Conservation (phyloP, 2,113 vertebrate species). For the Acinonyx jubatus region DNA sequence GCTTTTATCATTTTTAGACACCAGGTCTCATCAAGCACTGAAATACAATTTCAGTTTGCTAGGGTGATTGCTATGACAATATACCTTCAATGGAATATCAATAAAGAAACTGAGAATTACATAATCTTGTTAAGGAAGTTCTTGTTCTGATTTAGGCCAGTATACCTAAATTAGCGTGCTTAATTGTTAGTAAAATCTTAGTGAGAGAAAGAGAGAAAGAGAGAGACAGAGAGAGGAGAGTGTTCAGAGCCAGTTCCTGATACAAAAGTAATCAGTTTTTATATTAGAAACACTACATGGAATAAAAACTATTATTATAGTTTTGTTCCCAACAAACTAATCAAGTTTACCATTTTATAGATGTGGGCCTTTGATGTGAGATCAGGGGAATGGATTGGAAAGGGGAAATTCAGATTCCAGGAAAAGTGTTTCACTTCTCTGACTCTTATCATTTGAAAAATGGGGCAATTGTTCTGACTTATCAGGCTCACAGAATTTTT, state of each 20-base stretch:
- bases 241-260: conserved; percentile 4
- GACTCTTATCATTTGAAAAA: conserved; percentile 33
- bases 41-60: conserved; percentile 62
- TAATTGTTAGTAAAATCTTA: not conserved
- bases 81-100: not conserved
- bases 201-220: too few species aligned
- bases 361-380: not conserved
- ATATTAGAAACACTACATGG: not conserved
- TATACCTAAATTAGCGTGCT: not conserved
- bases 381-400: not conserved
- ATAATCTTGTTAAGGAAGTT: not conserved
- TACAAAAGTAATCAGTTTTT: not conserved
- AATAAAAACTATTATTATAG: not conserved
- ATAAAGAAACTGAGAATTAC: not conserved
- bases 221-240: too few species aligned
- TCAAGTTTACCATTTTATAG: not conserved
- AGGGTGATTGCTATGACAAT: not conserved
- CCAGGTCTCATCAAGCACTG: not conserved
- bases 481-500: not conserved
- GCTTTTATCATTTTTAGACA: conserved; percentile 50
- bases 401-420: conserved; percentile 21
- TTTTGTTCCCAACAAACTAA: not conserved
- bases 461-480: not conserved
- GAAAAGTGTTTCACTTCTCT: not conserved
- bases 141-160: not conserved